phyloP scores from a whole-genome alignment of 2,113 vertebrate species.

The Bujurquina vittata region DNA sequence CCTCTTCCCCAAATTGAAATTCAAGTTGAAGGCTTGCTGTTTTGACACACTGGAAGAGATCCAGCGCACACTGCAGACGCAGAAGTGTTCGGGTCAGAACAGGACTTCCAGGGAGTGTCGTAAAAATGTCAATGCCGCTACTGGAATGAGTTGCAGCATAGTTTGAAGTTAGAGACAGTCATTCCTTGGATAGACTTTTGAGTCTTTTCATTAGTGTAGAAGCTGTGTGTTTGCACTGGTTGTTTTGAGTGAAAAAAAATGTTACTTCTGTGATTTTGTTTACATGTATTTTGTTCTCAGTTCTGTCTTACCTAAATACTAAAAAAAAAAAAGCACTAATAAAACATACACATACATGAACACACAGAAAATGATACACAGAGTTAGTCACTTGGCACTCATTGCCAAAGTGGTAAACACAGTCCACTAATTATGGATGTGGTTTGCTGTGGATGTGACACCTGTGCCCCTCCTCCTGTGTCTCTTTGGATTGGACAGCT shows the following conservation, averaged over 20 bases:
- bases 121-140: not conserved
- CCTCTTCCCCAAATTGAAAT: conserved; percentile 5
- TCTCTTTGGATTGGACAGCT: conserved; percentile 75
- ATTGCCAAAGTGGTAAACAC: conserved; percentile 61
- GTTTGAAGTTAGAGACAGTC: not conserved
- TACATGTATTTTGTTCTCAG: not conserved
- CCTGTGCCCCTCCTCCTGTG: conserved; percentile 69
- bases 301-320: not conserved
- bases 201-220: not conserved
- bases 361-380: conserved; percentile 4
- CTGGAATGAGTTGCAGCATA: not conserved
- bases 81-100: not conserved
- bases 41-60: not conserved
- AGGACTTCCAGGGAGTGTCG: not conserved
- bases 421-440: conserved; percentile 66
- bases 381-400: conserved; percentile 12
- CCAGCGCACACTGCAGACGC: not conserved
- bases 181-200: not conserved
- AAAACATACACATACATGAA: not conserved
- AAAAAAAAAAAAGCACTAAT: not conserved
- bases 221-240: not conserved
- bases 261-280: not conserved
- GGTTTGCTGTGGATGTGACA: conserved; percentile 64
- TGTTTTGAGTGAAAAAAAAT: not conserved
- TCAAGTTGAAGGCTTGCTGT: not conserved